Evolutionary conservation across 1,140 invertebrate genomes (phyloP), one percentile per base, ranked within the genome.

Genomic region (Ephestia elutella): DNA sequence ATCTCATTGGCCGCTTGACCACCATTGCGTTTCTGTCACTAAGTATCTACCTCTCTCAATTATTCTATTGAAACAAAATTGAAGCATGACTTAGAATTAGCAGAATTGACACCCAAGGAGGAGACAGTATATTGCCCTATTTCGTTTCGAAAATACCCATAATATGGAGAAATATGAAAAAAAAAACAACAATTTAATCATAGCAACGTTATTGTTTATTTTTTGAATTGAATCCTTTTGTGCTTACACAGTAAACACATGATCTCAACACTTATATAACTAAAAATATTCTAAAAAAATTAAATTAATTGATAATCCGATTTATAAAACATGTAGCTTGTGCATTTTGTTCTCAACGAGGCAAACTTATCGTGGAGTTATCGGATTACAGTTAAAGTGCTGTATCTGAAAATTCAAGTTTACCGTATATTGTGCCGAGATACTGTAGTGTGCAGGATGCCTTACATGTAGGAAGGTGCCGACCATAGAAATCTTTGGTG

Each of bases 221-320:
- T 79, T 85, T 88, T 82, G 84, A 86, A 89, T 87, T 89, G 86
- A 88, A 89, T 89, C 86, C 72, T 89, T 90, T 89, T 72, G 82
- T 89, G 91, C 90, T 92, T 92, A 92, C 91, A 91, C 89, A 91
- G 91, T 92, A 92, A 92, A 91, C 90, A 91, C 90, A 86, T 86
- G 84, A 84, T 80, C 87, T 90, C 89, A 91, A 91, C 90, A 91
- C 90, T 90, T 91, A 91, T 68, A 44, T 2, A 90, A 90, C 90
- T 91, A 90, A 90, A 90, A 90, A 89, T 89, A 84, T 83, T 84
- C 83, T 88, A 81, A 78, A 81, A 78, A 78, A 86, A 82, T 76
- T 71, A 86, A 86, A 86, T 75, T 71, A 80, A 77, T 73, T 64
- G 65, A 67, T 74, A 76, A 72, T 80, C 78, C 73, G 70, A 80